Evolutionary conservation across 2,797 vertebrate species (phyloP), one percentile per base, ranked within the genome.

Genomic region (Lagodon rhomboides): DNA sequence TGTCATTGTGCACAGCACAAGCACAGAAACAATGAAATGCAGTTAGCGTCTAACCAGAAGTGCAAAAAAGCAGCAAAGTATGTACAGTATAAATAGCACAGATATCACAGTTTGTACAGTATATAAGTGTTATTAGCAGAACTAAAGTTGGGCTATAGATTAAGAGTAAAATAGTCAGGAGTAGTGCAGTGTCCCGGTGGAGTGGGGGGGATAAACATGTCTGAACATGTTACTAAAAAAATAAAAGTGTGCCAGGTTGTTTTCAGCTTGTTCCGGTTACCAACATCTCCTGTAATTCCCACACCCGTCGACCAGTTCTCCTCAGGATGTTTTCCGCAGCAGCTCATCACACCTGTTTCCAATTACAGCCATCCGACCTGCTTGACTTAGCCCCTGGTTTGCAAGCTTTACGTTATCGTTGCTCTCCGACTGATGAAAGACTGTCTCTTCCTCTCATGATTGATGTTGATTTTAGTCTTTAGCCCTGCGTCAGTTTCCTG

Each of bases 391-490:
- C 34, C 34, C 9, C 34, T 38, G 34, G 34, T 38, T 34, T n/a
- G 15, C 25, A 49, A 12, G 3, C 38, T n/a, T 73, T 22, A 46
- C 15, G 0, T 5, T 60, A 51, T 46, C 61, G 11, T 22, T 44
- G 22, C n/a, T 38, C 65, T 70, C 44, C 27, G 27, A 38, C 10
- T n/a, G 51, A 63, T 27, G 56, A 64, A 56, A 51, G 41, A 62
- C 16, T 12, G 34, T 44, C 16, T 67, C 41, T 25, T 15, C 2
- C n/a, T 34, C 9, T 30, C 9, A 46, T 50, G 43, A 18, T 71
- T 59, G 50, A 47, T 53, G 15, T 11, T 49, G 25, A 38, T 77
- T 43, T 34, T 13, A 67, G 41, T 61, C 34, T 67, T 66, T 66
- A 46, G 53, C 46, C 62, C 18, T 55, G 44, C n/a, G 43, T 9